These are phyloP conservation scores for Myopa testacea DNA, from an alignment of 2,888 invertebrate species.

Conservation along the genomic window DNA sequence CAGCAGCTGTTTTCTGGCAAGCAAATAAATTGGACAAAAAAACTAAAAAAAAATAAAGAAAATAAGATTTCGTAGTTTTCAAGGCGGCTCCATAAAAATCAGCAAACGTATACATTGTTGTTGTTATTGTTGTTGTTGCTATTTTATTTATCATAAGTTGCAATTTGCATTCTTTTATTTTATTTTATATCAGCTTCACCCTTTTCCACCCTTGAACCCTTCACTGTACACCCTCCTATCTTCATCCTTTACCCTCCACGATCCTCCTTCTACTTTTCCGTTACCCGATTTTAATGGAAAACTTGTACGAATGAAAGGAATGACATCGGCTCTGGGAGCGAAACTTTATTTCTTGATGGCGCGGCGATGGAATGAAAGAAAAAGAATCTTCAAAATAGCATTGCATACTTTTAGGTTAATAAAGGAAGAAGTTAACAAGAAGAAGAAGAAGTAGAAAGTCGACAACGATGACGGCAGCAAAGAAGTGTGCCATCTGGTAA, in stretches of 20 bases:
- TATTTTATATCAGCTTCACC: not conserved
- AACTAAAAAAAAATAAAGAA: not conserved
- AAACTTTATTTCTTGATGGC: conserved; percentile 5
- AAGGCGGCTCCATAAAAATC: conserved; percentile 23
- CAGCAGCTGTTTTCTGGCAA: not conserved
- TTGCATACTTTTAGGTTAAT: conserved; percentile 3
- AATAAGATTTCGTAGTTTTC: not conserved
- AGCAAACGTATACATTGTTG: not conserved
- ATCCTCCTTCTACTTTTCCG: not conserved
- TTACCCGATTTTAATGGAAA: not conserved
- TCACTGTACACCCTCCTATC: not conserved
- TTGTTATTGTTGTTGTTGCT: conserved; percentile 21
- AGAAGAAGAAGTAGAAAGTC: no score
- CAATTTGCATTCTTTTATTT: conserved; percentile 31
- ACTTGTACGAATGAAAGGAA: conserved; percentile 16
- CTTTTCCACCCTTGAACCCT: no score
- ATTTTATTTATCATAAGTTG: conserved; percentile 14
- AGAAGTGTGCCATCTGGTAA: no score
- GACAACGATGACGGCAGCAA: no score
- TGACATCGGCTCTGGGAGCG: conserved; percentile 32
- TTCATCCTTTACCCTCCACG: not conserved
- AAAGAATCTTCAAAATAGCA: not conserved
- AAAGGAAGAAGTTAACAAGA: not conserved
- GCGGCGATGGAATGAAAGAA: not conserved
- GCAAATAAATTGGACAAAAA: not conserved